phyloP scores from a whole-genome alignment of 2,113 vertebrate species.

The Athene noctua region DNA sequence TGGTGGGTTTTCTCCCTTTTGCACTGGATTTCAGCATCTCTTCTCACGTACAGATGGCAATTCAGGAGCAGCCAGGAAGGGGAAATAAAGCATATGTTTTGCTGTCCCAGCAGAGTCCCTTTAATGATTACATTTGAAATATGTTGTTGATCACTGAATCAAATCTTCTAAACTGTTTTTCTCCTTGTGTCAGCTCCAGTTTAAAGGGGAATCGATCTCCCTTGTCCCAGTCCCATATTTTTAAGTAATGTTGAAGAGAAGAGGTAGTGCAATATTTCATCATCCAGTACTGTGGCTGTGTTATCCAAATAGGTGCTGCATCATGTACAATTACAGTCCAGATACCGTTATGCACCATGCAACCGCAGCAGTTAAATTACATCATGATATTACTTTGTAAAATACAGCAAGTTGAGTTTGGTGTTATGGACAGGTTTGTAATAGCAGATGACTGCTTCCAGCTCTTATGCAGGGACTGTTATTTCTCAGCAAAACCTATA shows the following conservation, averaged over 20 bases:
- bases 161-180: background rate
- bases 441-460: background rate
- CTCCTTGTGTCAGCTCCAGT: background rate
- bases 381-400: background rate
- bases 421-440: background rate
- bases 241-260: background rate
- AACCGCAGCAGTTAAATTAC: background rate
- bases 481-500: background rate
- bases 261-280: background rate
- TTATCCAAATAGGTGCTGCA: background rate
- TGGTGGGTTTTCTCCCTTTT: background rate
- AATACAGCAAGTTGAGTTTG: background rate
- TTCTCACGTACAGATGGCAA: fast-evolving
- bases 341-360: background rate
- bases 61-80: background rate
- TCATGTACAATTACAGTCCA: background rate
- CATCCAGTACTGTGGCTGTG: background rate
- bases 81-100: background rate
- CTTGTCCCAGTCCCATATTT: background rate
- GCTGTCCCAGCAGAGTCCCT: background rate
- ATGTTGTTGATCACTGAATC: background rate
- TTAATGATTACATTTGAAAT: background rate
- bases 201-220: background rate
- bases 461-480: background rate
- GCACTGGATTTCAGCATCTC: background rate